Base-by-base conservation (phyloP, 2,797 vertebrate genomes). In the Streptopelia turtur region DNA sequence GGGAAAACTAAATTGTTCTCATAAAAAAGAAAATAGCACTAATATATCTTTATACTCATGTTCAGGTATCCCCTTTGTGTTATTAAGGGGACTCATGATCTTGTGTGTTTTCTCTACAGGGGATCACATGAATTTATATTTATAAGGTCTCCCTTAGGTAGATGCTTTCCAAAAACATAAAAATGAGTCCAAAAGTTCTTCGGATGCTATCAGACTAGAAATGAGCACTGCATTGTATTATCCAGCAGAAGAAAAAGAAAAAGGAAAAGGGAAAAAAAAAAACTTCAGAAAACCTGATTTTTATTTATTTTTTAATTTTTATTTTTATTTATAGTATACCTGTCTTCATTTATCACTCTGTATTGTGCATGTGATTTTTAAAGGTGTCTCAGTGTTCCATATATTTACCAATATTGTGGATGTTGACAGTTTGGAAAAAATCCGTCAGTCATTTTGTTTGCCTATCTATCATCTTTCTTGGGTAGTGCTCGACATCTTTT, bases 1-100 rank as follows among this genome's bases (percentile, higher is more conserved):
- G 66, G 78, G 59, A 90, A 92, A 95, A 83, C 82, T 61, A 93
- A 97, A 95, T 95, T 90, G 75, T 91, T 97, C 89, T 86, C 93
- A 85, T 95, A 96, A 96, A 96, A 96, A 87, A 74, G 71, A 85
- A 96, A 96, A 87, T 83, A 83, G 59, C 28, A 78, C 72, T 94
- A 90, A 82, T 92, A 91, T 75, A 79, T 85, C 90, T 95, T 96
- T 92, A 97, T 93, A 55, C 84, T 86, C 95, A 86, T 69, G 57
- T 65, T 92, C 93, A 86, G 83, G 87, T 91, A 93, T 92, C 85
- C 94, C 71, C 81, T 96, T 95, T 95, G 74, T 95, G 89, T 95
- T 96, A 94, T 83, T 93, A 94, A 96, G 66, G 70, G 56, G 13
- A 65, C 37, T 97, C 63, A 69, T 89, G 94, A 92, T 89, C 71